These are phyloP conservation scores for Heloderma charlesbogerti DNA, from an alignment of 2,113 vertebrate species.

Conservation along the genomic window DNA sequence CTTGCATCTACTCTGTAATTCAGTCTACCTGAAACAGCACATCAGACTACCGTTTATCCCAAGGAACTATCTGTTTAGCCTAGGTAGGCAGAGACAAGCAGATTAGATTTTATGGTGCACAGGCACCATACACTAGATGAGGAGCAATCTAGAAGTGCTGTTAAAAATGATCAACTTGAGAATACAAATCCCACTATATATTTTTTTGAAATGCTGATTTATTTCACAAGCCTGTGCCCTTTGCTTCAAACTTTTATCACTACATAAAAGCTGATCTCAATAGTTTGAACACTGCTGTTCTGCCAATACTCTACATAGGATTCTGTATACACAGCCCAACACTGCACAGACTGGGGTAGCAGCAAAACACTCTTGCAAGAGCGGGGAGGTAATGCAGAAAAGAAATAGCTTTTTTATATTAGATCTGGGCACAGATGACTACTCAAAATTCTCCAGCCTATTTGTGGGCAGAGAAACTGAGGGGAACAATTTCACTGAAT, in stretches of 20 bases:
- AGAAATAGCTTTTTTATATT: neutral
- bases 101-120: neutral
- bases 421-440: too few relatives aligned
- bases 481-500: too few relatives aligned
- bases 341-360: neutral
- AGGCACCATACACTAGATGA: neutral
- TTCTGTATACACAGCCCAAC: neutral
- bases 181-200: conserved; percentile 19
- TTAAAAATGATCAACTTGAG: conserved; percentile 46
- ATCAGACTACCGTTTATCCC: neutral
- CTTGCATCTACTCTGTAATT: neutral
- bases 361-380: neutral
- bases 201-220: neutral
- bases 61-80: conserved; percentile 18
- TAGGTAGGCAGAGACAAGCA: neutral
- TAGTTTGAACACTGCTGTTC: rapidly evolving
- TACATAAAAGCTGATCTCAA: conserved; percentile 13
- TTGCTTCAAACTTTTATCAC: conserved; percentile 1
- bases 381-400: neutral
- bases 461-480: too few relatives aligned
- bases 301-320: neutral
- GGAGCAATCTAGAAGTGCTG: conserved; percentile 9
- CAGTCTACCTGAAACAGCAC: neutral
- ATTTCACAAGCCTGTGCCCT: neutral
- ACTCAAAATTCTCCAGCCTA: too few relatives aligned